phyloP scores from a whole-genome alignment of 2,888 invertebrate genomes.

The Philaethria dido region DNA sequence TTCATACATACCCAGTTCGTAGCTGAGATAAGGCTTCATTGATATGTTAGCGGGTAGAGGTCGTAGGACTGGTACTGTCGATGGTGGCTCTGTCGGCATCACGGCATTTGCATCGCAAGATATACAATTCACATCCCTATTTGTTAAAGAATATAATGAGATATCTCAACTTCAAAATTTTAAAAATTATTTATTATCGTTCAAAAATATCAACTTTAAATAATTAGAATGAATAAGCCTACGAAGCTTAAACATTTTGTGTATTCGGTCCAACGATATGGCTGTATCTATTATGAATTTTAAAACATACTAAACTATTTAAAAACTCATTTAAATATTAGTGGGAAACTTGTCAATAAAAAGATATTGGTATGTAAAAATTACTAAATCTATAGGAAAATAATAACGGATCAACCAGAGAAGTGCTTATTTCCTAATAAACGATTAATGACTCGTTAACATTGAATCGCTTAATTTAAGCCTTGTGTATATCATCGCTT shows the following conservation, averaged over 20 bases:
- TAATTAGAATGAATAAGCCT: no score
- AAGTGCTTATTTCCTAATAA: not conserved
- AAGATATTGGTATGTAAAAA: no score
- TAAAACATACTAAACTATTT: no score
- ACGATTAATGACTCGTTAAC: not conserved
- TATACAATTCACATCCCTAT: slow-evolving; percentile 88
- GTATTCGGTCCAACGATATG: no score
- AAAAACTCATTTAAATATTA: no score
- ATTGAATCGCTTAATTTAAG: slow-evolving; percentile 10
- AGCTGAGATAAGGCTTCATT: slow-evolving; percentile 88
- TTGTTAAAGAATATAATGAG: not conserved
- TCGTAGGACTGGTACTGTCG: slow-evolving; percentile 74
- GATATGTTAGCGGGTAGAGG: slow-evolving; percentile 83
- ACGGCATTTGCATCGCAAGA: slow-evolving; percentile 90
- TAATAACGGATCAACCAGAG: not conserved
- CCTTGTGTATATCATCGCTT: slow-evolving; percentile 3
- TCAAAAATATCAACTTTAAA: no score
- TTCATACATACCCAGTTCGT: slow-evolving; percentile 84
- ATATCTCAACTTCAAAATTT: no score
- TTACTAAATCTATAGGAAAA: not conserved
- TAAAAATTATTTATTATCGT: no score
- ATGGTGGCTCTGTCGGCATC: slow-evolving; percentile 85
- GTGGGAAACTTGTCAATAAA: no score
- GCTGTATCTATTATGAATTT: no score
- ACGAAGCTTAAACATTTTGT: no score